Conservation (phyloP, 2,797 vertebrate species). For the Anomalospiza imberbis region DNA sequence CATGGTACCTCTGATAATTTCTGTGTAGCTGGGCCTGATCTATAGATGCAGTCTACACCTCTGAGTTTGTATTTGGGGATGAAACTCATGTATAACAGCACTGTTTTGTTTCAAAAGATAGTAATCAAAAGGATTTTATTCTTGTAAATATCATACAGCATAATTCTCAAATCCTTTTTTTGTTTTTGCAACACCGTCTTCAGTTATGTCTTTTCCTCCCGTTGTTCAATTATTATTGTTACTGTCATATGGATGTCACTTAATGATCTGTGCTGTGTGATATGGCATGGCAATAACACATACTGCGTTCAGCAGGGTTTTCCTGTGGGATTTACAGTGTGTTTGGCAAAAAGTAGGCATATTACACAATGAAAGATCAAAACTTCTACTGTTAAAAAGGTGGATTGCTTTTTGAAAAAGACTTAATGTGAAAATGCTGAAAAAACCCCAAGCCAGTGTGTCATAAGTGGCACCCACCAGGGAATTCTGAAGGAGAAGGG, state of each 20-base stretch:
- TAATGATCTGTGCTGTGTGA: neutral
- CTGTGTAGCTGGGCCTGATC: neutral
- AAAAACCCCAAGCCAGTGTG: neutral
- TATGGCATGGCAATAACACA: neutral
- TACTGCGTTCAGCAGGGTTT: neutral
- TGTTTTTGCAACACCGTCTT: neutral
- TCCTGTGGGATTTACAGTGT: neutral
- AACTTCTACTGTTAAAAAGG: neutral
- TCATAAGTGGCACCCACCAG: neutral
- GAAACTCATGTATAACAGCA: neutral
- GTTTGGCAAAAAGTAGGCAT: neutral
- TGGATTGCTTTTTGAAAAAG: neutral
- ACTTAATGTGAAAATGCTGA: neutral
- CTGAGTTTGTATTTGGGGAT: neutral
- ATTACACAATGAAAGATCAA: neutral
- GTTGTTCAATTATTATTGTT: neutral
- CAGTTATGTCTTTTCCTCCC: neutral
- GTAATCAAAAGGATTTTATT: neutral
- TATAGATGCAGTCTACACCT: neutral
- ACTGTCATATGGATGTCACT: neutral
- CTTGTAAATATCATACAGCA: neutral
- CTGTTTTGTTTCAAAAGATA: neutral
- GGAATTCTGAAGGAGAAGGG: neutral
- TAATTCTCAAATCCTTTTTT: neutral
- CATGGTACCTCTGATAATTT: neutral